Evolutionary conservation across 2,113 vertebrate species (phyloP).

Genomic region (Diphyllodes magnificus): DNA sequence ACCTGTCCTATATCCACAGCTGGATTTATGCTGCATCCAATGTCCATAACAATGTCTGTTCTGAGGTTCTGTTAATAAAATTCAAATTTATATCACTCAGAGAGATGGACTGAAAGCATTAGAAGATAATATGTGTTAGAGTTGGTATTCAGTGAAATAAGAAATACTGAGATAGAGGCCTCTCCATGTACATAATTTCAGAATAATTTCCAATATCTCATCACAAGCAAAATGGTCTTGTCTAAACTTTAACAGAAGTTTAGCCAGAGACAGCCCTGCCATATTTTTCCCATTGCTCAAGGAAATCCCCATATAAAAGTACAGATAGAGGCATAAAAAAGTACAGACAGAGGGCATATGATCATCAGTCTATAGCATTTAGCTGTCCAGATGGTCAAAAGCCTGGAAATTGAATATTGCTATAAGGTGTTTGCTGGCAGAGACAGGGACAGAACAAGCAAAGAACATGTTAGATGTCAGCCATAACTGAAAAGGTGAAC

Average conservation of each 20-base stretch:
- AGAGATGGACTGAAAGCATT: background rate
- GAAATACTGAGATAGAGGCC: background rate
- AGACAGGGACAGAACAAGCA: background rate
- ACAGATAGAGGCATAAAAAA: background rate
- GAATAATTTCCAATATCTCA: background rate
- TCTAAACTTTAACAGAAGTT: background rate
- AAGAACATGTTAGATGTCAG: background rate
- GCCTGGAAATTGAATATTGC: background rate
- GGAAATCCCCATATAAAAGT: background rate
- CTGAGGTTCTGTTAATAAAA: conserved; percentile 77
- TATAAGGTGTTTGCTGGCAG: background rate
- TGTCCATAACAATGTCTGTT: conserved; percentile 86
- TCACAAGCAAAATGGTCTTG: background rate
- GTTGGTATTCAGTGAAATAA: background rate
- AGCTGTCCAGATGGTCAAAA: background rate
- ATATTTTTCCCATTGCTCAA: background rate
- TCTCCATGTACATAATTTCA: background rate
- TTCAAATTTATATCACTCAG: background rate
- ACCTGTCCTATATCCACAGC: conserved; percentile 92
- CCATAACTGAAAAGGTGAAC: background rate
- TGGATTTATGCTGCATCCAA: conserved; percentile 87
- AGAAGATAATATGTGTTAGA: background rate
- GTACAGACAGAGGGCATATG: background rate
- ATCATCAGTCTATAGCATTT: background rate
- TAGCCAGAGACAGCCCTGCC: background rate